A percentile compares a stretch with the other conserved stretches of the same genome.
Conservation (phyloP, 2,113 vertebrate species). For the Eleginops maclovinus region DNA sequence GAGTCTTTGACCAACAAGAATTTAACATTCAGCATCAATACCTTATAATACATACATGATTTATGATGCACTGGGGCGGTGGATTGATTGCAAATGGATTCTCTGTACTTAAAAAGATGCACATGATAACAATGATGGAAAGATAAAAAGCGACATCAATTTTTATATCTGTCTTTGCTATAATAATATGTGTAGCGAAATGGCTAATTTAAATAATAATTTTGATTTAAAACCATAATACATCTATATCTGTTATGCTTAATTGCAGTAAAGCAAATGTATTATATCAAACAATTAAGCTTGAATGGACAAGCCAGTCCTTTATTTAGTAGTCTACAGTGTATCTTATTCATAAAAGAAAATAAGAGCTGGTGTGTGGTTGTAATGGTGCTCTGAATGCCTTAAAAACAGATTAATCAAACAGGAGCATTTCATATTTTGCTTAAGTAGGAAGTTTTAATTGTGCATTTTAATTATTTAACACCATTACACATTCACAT, state of each 20-base stretch:
- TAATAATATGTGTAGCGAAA: background rate
- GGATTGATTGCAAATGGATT: constrained; percentile 3
- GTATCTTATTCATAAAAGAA: background rate
- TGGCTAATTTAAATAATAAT: constrained; percentile 15
- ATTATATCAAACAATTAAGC: constrained; percentile 9
- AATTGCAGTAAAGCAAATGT: background rate
- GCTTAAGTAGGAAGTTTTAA: constrained; percentile 34
- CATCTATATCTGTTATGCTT: background rate
- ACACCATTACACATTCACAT: constrained; percentile 46
- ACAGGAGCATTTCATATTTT: constrained; percentile 28
- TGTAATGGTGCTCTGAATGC: constrained; percentile 1
- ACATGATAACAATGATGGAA: constrained; percentile 6
- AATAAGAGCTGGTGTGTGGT: background rate
- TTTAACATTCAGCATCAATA: constrained; percentile 28
- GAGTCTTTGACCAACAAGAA: constrained; percentile 10
- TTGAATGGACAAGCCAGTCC: constrained; percentile 3
- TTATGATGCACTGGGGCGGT: background rate
- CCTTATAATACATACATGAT: constrained; percentile 16
- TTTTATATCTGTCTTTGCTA: constrained; percentile 19
- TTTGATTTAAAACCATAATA: constrained; percentile 22
- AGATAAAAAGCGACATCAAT: constrained; percentile 17
- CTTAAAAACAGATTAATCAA: constrained; percentile 44
- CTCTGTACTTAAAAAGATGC: background rate
- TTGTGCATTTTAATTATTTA: constrained; percentile 56
- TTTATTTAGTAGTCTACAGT: background rate